Conservation (phyloP, 2,888 invertebrate species). For the Vannuccia rotundouncinata region DNA sequence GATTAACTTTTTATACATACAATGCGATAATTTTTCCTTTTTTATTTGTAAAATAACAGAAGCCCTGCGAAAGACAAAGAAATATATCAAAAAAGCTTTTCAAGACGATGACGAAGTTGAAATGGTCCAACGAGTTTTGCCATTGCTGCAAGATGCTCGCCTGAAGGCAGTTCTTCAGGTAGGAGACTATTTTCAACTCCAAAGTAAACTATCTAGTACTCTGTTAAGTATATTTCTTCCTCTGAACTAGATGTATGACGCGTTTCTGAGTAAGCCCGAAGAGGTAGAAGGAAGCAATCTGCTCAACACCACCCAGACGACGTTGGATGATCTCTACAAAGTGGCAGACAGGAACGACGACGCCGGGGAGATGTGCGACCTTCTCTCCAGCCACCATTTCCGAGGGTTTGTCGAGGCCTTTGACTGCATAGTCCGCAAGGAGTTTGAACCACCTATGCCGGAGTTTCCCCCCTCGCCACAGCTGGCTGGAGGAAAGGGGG, state of each 20-base stretch:
- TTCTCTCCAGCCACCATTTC: conserved; percentile 25
- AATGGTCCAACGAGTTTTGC: neutral
- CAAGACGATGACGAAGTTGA: conserved; percentile 14
- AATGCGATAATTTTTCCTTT: too few relatives aligned
- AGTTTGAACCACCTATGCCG: conserved; percentile 8
- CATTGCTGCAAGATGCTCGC: neutral
- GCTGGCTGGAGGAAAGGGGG: neutral
- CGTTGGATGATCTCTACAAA: conserved; percentile 25
- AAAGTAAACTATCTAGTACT: neutral
- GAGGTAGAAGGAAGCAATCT: neutral
- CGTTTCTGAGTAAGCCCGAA: neutral
- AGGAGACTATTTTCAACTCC: neutral
- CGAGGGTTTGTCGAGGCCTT: conserved; percentile 28
- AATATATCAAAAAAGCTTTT: conserved; percentile 35
- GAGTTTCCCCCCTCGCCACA: neutral
- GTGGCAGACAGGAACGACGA: conserved; percentile 28
- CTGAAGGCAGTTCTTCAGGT: neutral
- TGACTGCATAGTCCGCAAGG: neutral
- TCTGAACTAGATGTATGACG: neutral
- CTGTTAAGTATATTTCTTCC: too few relatives aligned
- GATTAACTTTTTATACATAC: neutral
- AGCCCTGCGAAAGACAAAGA: conserved; percentile 35
- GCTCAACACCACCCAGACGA: conserved; percentile 5
- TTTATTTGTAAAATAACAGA: too few relatives aligned
- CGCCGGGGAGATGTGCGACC: conserved; percentile 23